phyloP scores from a whole-genome alignment of 1,140 invertebrate species.

The Lysiphlebus fabarum region DNA sequence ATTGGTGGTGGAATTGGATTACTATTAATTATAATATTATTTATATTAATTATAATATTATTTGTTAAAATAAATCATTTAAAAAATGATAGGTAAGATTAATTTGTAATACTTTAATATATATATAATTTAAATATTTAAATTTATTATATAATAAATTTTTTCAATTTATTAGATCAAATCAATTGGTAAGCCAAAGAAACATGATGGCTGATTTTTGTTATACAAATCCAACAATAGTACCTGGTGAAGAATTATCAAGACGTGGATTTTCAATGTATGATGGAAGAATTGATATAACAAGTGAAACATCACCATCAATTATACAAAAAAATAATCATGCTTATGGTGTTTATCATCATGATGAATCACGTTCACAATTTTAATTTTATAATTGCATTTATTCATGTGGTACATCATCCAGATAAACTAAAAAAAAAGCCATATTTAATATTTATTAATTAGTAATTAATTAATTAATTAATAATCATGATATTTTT shows the following conservation, averaged over 20 bases:
- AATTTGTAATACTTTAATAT: background rate
- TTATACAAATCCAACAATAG: conserved; percentile 48
- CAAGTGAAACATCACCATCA: conserved; percentile 20
- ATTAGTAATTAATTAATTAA: no score
- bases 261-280: conserved; percentile 49
- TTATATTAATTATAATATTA: conserved; percentile 36
- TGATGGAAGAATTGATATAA: conserved; percentile 27
- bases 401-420: background rate
- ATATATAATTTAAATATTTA: background rate
- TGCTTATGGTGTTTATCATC: conserved; percentile 29
- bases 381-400: conserved; percentile 32
- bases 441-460: no score
- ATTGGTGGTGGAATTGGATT: conserved; percentile 37
- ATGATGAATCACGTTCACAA: conserved; percentile 37
- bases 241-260: conserved; percentile 45
- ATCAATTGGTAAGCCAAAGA: conserved; percentile 40
- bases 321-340: conserved; percentile 1
- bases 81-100: conserved; percentile 35
- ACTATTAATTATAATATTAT: conserved; percentile 32
- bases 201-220: conserved; percentile 49
- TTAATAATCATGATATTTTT: no score
- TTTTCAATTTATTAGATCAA: no score
- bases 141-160: no score
- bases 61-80: conserved; percentile 40
- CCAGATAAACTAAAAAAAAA: no score